Evolutionary conservation across 2,888 invertebrate species (phyloP), one percentile per base, ranked within the genome.

Genomic region (Parnassius apollo): DNA sequence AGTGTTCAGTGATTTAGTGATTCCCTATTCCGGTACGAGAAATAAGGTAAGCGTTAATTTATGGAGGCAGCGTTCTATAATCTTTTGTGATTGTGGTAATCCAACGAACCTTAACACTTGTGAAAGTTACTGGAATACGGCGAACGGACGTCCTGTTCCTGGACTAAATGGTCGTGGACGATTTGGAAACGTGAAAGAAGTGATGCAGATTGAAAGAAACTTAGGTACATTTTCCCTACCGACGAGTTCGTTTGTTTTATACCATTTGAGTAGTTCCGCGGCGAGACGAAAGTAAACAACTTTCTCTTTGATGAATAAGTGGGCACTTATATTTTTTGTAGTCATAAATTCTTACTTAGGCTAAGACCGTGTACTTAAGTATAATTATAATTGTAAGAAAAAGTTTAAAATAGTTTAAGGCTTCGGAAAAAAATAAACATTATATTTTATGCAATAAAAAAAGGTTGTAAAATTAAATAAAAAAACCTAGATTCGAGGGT

Each of bases 1-100:
- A 75, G 85, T 83, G 85, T 79, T 77, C 77, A 84, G 91, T 91
- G 90, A 85, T 80, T 82, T 73, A 86, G 90, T 89, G 87, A 81
- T 82, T 71, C 66, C 74, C 76, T 73, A 76, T 75, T 72, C 76
- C 76, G 77, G 80, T 68, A 73, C 74, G 75, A 85, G 77, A 80
- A 74, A 77, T 71, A 74, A 90, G 91, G 91, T 91, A 91, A 91
- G 88, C 68, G 49, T 59, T 61, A 35, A 73, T 74, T 72, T 71
- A 72, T 69, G 67, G 66, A 67, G 44, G 45, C 61, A 66, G 62
- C 68, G 66, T 62, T 61, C 67, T 59, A 65, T 46, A 59, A 53
- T 65, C 75, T 76, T 75, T 67, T 74, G 83, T 82, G 81, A 73
- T 68, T 65, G 69, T 74, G 69, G 69, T 13, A n/a, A 45, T 53